A percentile compares a stretch with the other conserved stretches of the same genome.
Conservation (phyloP, 2,888 invertebrate genomes). For the Lepidocyrtoides sp. region DNA sequence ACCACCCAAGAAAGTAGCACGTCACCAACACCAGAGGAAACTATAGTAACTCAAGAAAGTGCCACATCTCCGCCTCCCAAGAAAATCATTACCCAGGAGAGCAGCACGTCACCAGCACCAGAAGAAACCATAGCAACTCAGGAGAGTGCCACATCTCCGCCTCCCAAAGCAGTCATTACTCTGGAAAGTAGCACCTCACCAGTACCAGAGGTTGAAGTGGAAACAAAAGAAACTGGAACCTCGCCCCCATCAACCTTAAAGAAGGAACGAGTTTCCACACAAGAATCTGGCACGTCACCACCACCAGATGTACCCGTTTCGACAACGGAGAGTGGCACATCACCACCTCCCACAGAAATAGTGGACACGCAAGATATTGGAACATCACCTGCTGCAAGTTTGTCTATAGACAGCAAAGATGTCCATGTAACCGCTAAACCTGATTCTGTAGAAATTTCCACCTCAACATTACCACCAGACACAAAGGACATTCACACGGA, state of each 20-base stretch:
- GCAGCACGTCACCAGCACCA: constrained; percentile 1
- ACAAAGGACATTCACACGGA: constrained; percentile 27
- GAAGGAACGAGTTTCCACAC: not conserved
- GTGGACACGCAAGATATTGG: constrained; percentile 86
- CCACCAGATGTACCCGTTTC: not conserved
- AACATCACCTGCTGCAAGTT: constrained; percentile 86
- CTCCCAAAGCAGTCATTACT: not conserved
- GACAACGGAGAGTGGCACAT: constrained; percentile 7
- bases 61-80: constrained; percentile 11
- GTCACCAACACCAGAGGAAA: not conserved
- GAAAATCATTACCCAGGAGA: not conserved
- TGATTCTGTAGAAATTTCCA: constrained; percentile 32
- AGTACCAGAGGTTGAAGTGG: not conserved
- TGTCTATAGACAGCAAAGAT: not conserved
- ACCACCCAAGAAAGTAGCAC: not conserved
- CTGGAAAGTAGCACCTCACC: constrained; percentile 69
- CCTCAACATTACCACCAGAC: not conserved
- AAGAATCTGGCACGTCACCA: constrained; percentile 64
- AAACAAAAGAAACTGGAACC: constrained; percentile 85
- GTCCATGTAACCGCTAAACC: constrained; percentile 27
- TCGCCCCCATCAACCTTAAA: constrained; percentile 86
- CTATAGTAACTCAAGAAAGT: not conserved
- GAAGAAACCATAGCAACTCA: not conserved
- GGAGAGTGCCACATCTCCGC: constrained; percentile 10
- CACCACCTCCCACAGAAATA: constrained; percentile 4